phyloP scores from a whole-genome alignment of 2,888 invertebrate genomes.

The Trissonchulus sp. region DNA sequence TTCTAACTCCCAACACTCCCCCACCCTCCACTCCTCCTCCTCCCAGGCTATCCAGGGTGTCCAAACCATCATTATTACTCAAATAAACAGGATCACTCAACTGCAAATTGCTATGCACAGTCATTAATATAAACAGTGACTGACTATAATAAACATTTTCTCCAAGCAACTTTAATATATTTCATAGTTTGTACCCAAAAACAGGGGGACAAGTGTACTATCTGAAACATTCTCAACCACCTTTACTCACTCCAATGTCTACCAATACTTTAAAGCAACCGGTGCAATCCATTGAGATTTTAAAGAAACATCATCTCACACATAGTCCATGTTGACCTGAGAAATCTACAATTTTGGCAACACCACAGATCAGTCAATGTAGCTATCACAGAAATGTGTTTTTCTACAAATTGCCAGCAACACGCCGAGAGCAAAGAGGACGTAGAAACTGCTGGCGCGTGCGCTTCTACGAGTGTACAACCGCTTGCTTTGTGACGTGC shows the following conservation, averaged over 20 bases:
- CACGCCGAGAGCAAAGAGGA: slow-evolving; percentile 66
- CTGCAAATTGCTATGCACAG: too few species aligned
- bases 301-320: slow-evolving; percentile 11
- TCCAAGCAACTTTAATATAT: too few species aligned
- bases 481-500: too few species aligned
- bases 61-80: too few species aligned
- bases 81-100: too few species aligned
- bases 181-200: too few species aligned
- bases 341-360: slow-evolving; percentile 60
- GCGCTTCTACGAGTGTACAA: too few species aligned
- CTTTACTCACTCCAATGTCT: slow-evolving; percentile 61
- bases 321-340: slow-evolving; percentile 29
- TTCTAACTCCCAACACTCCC: too few species aligned
- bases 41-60: too few species aligned
- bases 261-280: slow-evolving; percentile 66
- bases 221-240: slow-evolving; percentile 54
- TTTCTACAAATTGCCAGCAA: slow-evolving; percentile 61
- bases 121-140: too few species aligned
- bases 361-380: slow-evolving; percentile 11
- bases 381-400: not conserved
- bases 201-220: slow-evolving; percentile 81
- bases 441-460: slow-evolving; percentile 37
- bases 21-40: too few species aligned
- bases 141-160: too few species aligned
- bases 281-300: slow-evolving; percentile 58